Percentiles rank a stretch among this genome's conserved stretches.
Conservation (phyloP, 23 tunicate genomes). For the Aplidium turbinatum region DNA sequence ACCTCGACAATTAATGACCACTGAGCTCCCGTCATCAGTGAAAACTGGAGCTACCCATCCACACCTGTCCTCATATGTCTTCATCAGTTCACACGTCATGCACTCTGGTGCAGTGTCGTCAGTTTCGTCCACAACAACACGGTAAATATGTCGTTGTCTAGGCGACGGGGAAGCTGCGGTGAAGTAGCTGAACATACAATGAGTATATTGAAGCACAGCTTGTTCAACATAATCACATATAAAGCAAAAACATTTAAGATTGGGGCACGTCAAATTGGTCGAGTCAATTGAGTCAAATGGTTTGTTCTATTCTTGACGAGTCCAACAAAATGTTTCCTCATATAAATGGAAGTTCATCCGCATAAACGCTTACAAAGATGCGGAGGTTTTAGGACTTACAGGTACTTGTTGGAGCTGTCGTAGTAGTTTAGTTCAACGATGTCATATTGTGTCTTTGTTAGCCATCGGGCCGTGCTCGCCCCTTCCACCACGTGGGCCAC, state of each 20-base stretch:
- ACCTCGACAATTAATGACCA: conserved; percentile 93
- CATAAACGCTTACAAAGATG: background rate
- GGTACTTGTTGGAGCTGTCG: conserved; percentile 54
- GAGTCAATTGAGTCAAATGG: too few relatives aligned
- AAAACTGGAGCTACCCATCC: conserved; percentile 77
- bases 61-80: conserved; percentile 53
- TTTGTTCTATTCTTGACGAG: too few relatives aligned
- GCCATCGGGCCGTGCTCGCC: conserved; percentile 16
- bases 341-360: background rate
- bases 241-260: too few relatives aligned
- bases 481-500: conserved; percentile 52
- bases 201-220: background rate
- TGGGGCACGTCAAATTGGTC: too few relatives aligned
- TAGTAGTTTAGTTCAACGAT: conserved; percentile 61
- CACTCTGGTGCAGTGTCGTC: conserved; percentile 65
- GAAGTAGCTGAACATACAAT: conserved; percentile 52
- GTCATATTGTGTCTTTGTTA: conserved; percentile 81
- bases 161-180: conserved; percentile 61
- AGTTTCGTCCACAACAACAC: conserved; percentile 33
- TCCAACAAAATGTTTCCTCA: too few relatives aligned
- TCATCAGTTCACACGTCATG: conserved; percentile 72
- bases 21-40: conserved; percentile 41
- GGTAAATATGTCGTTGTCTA: conserved; percentile 68
- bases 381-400: too few relatives aligned
- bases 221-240: background rate